phyloP scores from a whole-genome alignment of 2,797 vertebrate species.

The Pelochelys cantorii region DNA sequence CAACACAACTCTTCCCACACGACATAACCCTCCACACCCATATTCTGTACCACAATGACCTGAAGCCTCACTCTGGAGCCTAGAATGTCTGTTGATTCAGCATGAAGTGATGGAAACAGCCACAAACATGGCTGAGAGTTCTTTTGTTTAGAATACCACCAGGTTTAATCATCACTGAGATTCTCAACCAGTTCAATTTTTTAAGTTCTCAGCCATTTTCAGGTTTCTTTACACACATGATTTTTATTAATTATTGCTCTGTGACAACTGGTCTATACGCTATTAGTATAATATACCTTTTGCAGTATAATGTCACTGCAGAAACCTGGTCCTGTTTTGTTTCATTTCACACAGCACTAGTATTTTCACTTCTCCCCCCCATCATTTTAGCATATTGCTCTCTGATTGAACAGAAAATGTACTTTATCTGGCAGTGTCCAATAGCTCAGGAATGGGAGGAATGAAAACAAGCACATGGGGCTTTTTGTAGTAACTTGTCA shows the following conservation, averaged over 20 bases:
- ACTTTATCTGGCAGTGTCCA: not conserved
- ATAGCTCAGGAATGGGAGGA: not conserved
- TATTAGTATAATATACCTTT: not conserved
- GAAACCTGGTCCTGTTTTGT: not conserved
- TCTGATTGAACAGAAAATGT: not conserved
- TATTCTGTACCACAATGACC: no score
- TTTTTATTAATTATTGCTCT: not conserved
- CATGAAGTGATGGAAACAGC: no score
- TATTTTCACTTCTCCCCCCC: not conserved
- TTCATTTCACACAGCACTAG: not conserved
- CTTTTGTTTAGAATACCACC: not conserved
- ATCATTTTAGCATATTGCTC: not conserved
- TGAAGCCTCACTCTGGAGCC: no score
- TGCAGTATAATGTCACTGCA: not conserved
- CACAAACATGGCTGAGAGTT: not conserved
- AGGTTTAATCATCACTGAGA: not conserved
- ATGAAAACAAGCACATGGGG: slow-evolving; percentile 5
- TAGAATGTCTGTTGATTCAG: no score
- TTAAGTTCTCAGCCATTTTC: not conserved
- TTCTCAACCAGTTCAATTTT: not conserved
- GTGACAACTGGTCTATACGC: not conserved
- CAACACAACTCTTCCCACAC: no score
- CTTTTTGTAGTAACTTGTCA: not conserved
- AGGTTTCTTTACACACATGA: not conserved
- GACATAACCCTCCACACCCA: no score